Conservation (phyloP, 2,888 invertebrate species). For the Hypercompe scribonia region DNA sequence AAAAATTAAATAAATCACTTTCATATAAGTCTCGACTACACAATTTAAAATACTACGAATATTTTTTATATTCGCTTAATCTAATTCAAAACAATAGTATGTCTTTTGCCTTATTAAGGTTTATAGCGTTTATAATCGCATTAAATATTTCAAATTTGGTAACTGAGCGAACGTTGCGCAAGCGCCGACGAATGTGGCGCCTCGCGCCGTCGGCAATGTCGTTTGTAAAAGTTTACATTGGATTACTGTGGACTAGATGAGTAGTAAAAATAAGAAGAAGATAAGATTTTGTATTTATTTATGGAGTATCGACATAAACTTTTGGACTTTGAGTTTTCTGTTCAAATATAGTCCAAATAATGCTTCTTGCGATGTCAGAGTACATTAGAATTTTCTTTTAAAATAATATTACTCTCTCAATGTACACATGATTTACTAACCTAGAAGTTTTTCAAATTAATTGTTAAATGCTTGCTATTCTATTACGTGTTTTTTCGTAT, state of each 20-base stretch:
- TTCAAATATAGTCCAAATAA: too few relatives aligned
- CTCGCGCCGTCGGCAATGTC: slow-evolving; percentile 61
- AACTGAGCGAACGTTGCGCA: slow-evolving; percentile 69
- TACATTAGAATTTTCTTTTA: too few relatives aligned
- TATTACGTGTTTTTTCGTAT: too few relatives aligned
- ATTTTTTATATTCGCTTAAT: slow-evolving; percentile 29
- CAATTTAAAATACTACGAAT: slow-evolving; percentile 7
- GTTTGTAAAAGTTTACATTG: slow-evolving; percentile 48
- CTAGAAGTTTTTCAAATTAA: too few relatives aligned
- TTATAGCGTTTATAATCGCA: slow-evolving; percentile 67
- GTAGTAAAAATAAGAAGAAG: neutral
- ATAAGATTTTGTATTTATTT: neutral
- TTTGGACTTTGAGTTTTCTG: too few relatives aligned
- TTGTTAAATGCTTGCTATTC: too few relatives aligned
- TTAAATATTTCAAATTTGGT: slow-evolving; percentile 80
- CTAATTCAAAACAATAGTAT: slow-evolving; percentile 49
- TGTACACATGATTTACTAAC: too few relatives aligned
- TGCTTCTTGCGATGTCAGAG: too few relatives aligned
- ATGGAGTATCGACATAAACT: neutral
- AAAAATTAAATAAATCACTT: slow-evolving; percentile 11
- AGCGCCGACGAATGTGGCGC: slow-evolving; percentile 69
- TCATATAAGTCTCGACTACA: slow-evolving; percentile 1
- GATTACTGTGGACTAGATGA: slow-evolving; percentile 51
- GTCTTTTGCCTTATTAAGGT: slow-evolving; percentile 61
- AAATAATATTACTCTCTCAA: too few relatives aligned